Conservation (phyloP, 2,113 vertebrate genomes). For the Uropsilus gracilis region DNA sequence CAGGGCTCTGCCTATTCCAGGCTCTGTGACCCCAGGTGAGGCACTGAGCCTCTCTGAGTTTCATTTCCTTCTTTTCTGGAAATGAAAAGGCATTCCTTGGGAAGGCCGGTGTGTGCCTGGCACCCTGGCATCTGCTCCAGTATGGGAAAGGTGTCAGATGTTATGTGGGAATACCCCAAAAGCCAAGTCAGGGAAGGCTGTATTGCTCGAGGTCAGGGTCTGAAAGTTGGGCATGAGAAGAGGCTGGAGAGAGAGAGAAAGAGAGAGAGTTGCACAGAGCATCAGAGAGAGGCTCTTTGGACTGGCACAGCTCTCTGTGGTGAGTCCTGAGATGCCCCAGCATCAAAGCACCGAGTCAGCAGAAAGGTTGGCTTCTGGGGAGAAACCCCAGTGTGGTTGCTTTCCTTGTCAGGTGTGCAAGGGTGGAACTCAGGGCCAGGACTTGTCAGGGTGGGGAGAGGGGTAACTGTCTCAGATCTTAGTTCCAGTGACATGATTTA, state of each 20-base stretch:
- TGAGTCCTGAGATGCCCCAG: neutral
- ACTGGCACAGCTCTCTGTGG: neutral
- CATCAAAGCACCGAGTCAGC: neutral
- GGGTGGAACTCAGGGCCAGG: neutral
- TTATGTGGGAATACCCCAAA: rapidly evolving
- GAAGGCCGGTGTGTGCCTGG: neutral
- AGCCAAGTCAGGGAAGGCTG: neutral
- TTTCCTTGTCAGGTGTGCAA: neutral
- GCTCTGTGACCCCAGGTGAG: neutral
- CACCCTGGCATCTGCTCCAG: neutral
- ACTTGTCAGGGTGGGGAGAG: too few species aligned
- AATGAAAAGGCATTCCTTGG: neutral
- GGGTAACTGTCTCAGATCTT: neutral
- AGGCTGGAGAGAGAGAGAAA: too few species aligned
- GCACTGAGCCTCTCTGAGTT: neutral
- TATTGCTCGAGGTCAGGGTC: neutral
- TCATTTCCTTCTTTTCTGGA: neutral
- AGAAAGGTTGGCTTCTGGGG: neutral
- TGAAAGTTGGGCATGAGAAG: neutral
- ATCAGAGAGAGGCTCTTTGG: neutral
- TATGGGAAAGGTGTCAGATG: rapidly evolving
- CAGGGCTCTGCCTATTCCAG: rapidly evolving
- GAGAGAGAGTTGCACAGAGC: too few species aligned
- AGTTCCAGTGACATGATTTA: rapidly evolving
- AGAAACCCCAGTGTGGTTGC: neutral